Evolutionary conservation across 2,888 invertebrate species (phyloP).

Genomic region (Cryptocephalus moraei): DNA sequence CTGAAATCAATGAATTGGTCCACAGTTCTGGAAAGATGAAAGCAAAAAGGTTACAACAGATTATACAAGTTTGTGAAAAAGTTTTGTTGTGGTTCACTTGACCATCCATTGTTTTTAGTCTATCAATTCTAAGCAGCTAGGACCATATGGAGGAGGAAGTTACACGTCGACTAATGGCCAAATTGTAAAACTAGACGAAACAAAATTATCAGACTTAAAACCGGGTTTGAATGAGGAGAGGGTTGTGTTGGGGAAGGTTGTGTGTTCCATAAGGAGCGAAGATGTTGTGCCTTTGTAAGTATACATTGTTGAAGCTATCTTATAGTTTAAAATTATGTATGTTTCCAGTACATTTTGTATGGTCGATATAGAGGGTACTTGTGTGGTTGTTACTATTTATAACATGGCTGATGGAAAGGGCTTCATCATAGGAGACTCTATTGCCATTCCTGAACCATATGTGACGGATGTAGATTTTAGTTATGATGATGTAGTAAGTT

Average conservation of each 20-base stretch:
- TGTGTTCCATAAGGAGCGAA: constrained; percentile 67
- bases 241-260: constrained; percentile 67
- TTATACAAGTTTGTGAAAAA: constrained; percentile 45
- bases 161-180: constrained; percentile 43
- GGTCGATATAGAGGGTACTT: constrained; percentile 60
- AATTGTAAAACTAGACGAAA: constrained; percentile 41
- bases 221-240: constrained; percentile 56
- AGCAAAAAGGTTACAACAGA: constrained; percentile 56
- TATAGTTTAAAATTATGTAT: constrained; percentile 1
- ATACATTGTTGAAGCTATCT: not conserved
- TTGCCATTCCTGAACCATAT: constrained; percentile 70
- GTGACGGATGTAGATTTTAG: constrained; percentile 49
- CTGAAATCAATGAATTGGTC: constrained; percentile 52
- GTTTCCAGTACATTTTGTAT: constrained; percentile 67
- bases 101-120: constrained; percentile 36
- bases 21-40: constrained; percentile 63
- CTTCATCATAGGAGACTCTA: constrained; percentile 74
- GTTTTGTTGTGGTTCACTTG: not conserved
- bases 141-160: constrained; percentile 53
- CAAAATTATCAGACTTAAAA: constrained; percentile 44
- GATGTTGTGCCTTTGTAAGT: constrained; percentile 73
- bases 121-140: constrained; percentile 57
- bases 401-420: constrained; percentile 76
- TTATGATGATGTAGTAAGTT: constrained; percentile 45
- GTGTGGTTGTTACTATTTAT: constrained; percentile 70